Evolutionary conservation across 2,113 vertebrate species (phyloP).

Genomic region (Nothocercus nigrocapillus): DNA sequence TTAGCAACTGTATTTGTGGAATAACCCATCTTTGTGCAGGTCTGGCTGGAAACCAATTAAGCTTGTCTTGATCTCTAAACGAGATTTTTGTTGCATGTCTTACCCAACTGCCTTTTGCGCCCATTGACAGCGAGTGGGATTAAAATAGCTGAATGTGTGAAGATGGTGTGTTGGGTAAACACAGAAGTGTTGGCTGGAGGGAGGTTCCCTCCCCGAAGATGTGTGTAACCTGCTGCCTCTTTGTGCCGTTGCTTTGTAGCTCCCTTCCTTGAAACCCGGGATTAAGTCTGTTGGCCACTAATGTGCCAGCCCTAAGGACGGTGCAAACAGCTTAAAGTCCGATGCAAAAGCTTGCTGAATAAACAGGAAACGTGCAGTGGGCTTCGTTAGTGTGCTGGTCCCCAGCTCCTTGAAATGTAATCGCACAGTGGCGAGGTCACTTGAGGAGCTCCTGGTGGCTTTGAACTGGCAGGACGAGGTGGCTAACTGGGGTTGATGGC

Average conservation of each 20-base stretch:
- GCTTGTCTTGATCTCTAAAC: conserved; percentile 75
- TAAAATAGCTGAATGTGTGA: conserved; percentile 37
- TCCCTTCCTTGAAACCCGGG: background rate
- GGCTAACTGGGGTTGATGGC: background rate
- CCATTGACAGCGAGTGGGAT: conserved; percentile 59
- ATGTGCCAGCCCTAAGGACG: accelerated
- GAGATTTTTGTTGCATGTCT: conserved; percentile 49
- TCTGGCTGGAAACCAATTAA: conserved; percentile 74
- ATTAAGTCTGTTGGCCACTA: background rate
- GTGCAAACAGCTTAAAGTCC: accelerated
- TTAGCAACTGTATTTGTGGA: conserved; percentile 67
- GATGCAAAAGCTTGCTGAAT: background rate
- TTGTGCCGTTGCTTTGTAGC: background rate
- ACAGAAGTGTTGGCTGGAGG: background rate
- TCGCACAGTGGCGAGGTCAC: background rate
- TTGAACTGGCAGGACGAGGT: too few relatives aligned
- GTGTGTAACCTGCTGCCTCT: background rate
- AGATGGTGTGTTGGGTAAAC: conserved; percentile 15
- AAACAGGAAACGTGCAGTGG: accelerated
- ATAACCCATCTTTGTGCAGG: conserved; percentile 66
- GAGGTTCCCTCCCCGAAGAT: background rate
- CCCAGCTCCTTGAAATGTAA: too few relatives aligned
- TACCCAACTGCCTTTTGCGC: conserved; percentile 11
- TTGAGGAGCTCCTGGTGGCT: background rate
- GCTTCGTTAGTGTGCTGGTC: background rate